Evolutionary conservation across 2,113 vertebrate species (phyloP).

Genomic region (Bombycilla garrulus): DNA sequence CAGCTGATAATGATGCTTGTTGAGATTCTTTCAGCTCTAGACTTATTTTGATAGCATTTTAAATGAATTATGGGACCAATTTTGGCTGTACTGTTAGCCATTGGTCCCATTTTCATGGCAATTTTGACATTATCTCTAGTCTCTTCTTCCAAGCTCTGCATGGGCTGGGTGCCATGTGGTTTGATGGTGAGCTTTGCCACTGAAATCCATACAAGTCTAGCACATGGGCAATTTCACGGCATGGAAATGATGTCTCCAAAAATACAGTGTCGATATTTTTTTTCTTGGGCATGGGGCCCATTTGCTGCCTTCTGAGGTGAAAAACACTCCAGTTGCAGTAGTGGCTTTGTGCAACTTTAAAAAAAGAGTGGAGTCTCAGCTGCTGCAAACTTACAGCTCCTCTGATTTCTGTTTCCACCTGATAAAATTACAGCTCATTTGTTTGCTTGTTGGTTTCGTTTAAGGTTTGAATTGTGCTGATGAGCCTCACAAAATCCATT

Average conservation of each 20-base stretch:
- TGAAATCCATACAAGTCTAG: conserved; percentile 42
- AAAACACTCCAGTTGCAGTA: neutral
- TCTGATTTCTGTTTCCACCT: conserved; percentile 52
- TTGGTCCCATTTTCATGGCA: neutral
- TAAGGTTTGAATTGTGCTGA: conserved; percentile 52
- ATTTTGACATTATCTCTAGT: neutral
- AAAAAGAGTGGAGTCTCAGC: conserved; percentile 4
- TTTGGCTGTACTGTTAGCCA: neutral
- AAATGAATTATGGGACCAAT: neutral
- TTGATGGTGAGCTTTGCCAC: neutral
- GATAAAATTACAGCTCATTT: conserved; percentile 33
- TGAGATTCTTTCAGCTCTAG: neutral
- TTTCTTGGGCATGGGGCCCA: conserved; percentile 9
- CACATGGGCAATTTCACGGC: conserved; percentile 28
- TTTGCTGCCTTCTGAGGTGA: conserved; percentile 17
- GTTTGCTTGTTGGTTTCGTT: conserved; percentile 50
- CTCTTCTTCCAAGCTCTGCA: neutral
- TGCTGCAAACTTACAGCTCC: neutral
- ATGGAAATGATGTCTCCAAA: conserved; percentile 25
- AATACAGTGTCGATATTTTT: neutral
- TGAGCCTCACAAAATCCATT: conserved; percentile 23
- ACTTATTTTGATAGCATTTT: neutral
- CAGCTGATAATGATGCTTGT: neutral
- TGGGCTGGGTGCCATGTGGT: neutral
- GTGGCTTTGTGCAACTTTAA: neutral